A percentile compares a stretch with the other conserved stretches of the same genome.
Evolutionary conservation across 2,797 vertebrate genomes (phyloP).

Genomic region (Harpia harpyja): DNA sequence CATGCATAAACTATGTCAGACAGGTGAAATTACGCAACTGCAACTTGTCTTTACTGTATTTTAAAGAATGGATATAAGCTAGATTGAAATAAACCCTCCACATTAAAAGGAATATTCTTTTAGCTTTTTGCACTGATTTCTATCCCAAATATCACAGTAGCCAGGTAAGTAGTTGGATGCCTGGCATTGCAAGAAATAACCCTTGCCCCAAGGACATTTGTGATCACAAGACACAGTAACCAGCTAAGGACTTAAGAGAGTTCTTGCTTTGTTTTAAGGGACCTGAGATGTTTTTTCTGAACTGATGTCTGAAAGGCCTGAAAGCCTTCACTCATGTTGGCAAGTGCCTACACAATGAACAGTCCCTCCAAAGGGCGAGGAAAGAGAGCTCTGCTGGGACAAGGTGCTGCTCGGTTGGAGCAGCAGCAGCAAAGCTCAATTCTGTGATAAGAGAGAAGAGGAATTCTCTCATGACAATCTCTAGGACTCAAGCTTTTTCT

Average conservation of each 20-base stretch:
- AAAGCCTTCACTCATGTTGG: background rate
- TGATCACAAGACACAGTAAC: background rate
- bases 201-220: background rate
- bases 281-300: background rate
- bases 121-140: background rate
- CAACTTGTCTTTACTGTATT: background rate
- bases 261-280: background rate
- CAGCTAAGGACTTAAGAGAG: background rate
- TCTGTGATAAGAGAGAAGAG: background rate
- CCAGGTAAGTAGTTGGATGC: background rate
- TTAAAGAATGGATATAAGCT: background rate
- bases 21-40: background rate
- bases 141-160: background rate
- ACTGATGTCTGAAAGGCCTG: background rate
- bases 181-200: background rate
- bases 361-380: background rate
- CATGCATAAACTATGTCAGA: background rate
- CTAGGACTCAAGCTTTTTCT: background rate
- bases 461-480: background rate
- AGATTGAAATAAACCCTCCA: background rate
- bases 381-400: background rate
- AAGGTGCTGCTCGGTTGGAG: rapidly evolving
- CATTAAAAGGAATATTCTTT: background rate
- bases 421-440: background rate
- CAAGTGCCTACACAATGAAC: background rate